Base-by-base conservation (phyloP, 2,888 invertebrate species). In the Dynastes grantii region DNA sequence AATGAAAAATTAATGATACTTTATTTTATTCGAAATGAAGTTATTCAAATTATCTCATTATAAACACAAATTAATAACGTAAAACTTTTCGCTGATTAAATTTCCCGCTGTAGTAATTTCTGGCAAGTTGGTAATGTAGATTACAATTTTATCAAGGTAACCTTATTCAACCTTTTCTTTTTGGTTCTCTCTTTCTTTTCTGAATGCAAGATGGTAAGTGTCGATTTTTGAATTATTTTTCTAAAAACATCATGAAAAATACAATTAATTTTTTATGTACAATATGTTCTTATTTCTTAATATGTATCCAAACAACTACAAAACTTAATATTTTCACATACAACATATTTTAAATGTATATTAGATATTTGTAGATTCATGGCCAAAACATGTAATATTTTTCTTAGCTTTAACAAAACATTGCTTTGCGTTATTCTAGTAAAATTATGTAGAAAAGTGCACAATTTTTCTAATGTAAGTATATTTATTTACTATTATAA, bases 221-320 rank as follows among this genome's bases (percentile, higher is more conserved):
- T 58, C 5, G 22, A 58, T 22, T 58, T 58, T 16, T 73, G 29
- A 37, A 58, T n/a, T 73, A 58, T 37, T 73, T 73, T 53, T 55
- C 22, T 32, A 16, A 13, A 40, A 55, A 58, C 40, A 55, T 73
- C 37, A 37, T 9, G 11, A 37, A 22, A 37, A 29, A 11, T 55
- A 4, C 2, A 4, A 51, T 53, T 40, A 3, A 5, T n/a, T 16
- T 67, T 67, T 49, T 22, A 22, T 2, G 9, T 22, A 58, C 6
- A 22, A 8, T 6, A 22, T 22, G 8, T 2, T 16, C n/a, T 8
- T 22, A 22, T 0, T 16, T 16, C 8, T 22, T 8, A 58, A 22
- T 5, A 58, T 58, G 8, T 22, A 58, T 22, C 55, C 8, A 2
- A 58, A 58, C 2, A 27, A 16, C 1, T 22, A 5, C 4, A 22